Evolutionary conservation across 1,140 invertebrate genomes (phyloP).

Genomic region (Mycetomoellerius zeteki): DNA sequence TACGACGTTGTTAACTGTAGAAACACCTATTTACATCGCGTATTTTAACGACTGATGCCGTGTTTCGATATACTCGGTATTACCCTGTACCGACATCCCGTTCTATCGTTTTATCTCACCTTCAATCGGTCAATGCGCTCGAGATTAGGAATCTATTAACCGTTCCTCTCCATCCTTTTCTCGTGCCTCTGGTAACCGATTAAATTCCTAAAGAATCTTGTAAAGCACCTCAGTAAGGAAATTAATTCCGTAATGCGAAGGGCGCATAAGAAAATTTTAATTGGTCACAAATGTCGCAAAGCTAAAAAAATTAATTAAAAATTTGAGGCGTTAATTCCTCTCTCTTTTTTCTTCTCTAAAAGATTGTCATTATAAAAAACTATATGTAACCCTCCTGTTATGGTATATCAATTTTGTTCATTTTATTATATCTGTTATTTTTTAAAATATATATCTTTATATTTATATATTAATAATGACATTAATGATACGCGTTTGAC

Average conservation of each 20-base stretch:
- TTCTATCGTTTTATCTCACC: constrained; percentile 14
- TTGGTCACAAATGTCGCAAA: not conserved
- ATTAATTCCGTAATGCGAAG: not conserved
- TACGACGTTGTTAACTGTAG: constrained; percentile 15
- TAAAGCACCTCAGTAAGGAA: constrained; percentile 1
- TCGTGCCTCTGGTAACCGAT: not conserved
- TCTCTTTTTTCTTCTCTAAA: not conserved
- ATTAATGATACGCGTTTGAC: not conserved
- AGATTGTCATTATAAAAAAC: not conserved
- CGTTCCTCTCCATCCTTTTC: not conserved
- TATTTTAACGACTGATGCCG: constrained; percentile 19
- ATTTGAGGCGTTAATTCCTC: not conserved
- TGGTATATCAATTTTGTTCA: not conserved
- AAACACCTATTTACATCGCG: constrained; percentile 24
- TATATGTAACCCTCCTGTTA: not conserved
- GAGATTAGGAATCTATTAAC: constrained; percentile 50
- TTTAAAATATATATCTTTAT: not conserved
- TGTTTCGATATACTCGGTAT: constrained; percentile 24
- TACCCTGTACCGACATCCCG: not conserved
- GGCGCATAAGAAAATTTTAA: not conserved
- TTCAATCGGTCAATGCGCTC: constrained; percentile 21
- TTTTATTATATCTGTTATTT: not conserved
- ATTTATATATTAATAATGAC: no score
- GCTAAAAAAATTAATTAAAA: not conserved
- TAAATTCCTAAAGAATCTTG: not conserved